A percentile compares a stretch with the other conserved stretches of the same genome.
Conservation (phyloP, 2,113 vertebrate genomes). For the Actinemys pallida region DNA sequence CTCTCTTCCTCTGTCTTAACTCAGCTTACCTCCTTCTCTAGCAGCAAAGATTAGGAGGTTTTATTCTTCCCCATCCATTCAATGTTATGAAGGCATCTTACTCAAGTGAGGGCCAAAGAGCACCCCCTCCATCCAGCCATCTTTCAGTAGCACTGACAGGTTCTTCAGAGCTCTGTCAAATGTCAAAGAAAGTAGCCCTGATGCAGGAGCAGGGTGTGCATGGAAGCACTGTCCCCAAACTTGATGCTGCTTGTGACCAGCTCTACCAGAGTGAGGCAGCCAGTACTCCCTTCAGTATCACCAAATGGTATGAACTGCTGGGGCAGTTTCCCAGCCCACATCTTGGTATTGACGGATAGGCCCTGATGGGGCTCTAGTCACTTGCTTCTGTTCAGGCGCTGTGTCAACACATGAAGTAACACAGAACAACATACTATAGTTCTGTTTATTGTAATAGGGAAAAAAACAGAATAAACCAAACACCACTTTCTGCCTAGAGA, state of each 20-base stretch:
- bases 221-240: neutral
- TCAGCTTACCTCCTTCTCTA: neutral
- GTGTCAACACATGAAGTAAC: neutral
- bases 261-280: neutral
- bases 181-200: neutral
- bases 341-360: neutral
- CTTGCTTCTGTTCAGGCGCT: neutral
- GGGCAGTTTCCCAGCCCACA: neutral
- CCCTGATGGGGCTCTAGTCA: rapidly evolving
- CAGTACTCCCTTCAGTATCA: rapidly evolving
- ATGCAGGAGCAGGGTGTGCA: rapidly evolving
- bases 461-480: conserved; percentile 67
- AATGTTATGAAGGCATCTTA: neutral
- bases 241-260: neutral
- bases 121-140: neutral
- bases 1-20: neutral
- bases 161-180: neutral
- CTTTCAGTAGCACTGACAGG: neutral
- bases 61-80: neutral
- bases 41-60: neutral
- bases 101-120: neutral
- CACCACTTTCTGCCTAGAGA: conserved; percentile 69
- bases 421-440: conserved; percentile 33
- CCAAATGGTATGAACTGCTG: neutral
- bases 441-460: conserved; percentile 82